A percentile compares a stretch with the other conserved stretches of the same genome.
phyloP scores from a whole-genome alignment of 37 sponge, comb jelly and placozoan species.

The Axinella damicornis region DNA sequence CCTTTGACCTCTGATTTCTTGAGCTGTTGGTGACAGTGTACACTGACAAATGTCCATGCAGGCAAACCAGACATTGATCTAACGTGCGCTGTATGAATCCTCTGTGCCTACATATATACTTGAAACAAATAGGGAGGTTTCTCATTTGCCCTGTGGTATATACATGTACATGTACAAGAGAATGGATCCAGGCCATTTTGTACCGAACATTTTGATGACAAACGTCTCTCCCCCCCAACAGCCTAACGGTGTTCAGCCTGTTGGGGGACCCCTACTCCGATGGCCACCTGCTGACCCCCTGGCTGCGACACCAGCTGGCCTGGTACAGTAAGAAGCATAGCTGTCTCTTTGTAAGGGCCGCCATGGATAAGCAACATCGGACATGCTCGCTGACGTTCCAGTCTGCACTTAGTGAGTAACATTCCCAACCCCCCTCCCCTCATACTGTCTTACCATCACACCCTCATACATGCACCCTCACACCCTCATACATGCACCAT shows the following conservation, averaged over 20 bases:
- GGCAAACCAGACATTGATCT: too few relatives aligned
- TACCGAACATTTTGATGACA: neutral
- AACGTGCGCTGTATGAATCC: too few relatives aligned
- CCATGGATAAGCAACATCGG: constrained; percentile 35
- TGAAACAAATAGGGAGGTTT: too few relatives aligned
- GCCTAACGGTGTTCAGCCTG: constrained; percentile 52
- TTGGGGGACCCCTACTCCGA: constrained; percentile 55
- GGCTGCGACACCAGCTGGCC: constrained; percentile 39
- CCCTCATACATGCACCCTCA: neutral
- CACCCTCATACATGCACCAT: too few relatives aligned
- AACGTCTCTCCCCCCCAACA: neutral
- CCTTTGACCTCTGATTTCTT: too few relatives aligned
- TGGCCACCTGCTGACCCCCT: constrained; percentile 3
- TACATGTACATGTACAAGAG: neutral
- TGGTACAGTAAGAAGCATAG: constrained; percentile 19
- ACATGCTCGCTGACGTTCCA: constrained; percentile 21
- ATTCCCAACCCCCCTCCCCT: neutral
- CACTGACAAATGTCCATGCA: too few relatives aligned
- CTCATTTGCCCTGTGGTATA: too few relatives aligned
- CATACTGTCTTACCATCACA: neutral
- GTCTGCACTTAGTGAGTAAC: constrained; percentile 61
- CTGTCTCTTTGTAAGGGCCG: constrained; percentile 30
- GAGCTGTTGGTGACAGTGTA: too few relatives aligned
- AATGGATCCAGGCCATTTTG: neutral
- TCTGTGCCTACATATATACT: too few relatives aligned